Percentiles rank a stretch among this genome's conserved stretches.
Conservation (phyloP, 2,797 vertebrate genomes). For the Cichlasoma orientale region DNA sequence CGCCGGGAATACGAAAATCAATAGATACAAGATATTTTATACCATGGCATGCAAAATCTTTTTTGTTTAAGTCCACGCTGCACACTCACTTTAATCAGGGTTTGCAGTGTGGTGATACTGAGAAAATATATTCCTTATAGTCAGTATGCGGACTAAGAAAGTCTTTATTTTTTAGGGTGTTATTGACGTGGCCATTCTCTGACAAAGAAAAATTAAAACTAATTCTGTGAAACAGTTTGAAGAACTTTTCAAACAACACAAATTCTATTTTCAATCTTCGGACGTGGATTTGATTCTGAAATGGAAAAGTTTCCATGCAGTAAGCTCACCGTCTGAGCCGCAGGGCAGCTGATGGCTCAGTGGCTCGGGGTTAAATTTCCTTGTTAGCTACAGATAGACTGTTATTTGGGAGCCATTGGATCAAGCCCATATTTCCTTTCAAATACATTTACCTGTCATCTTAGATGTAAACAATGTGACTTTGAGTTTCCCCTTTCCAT, state of each 20-base stretch:
- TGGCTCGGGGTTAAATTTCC: constrained; percentile 37
- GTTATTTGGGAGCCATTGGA: constrained; percentile 60
- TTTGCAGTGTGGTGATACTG: background rate
- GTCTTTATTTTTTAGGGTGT: background rate
- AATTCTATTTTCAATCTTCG: background rate
- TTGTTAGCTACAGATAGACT: constrained; percentile 61
- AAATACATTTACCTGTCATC: constrained; percentile 80
- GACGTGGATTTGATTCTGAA: constrained; percentile 24
- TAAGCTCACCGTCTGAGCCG: constrained; percentile 25
- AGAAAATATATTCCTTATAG: background rate
- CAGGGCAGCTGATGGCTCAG: constrained; percentile 32
- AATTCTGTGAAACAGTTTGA: background rate
- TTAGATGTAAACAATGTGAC: constrained; percentile 81
- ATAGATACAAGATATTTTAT: background rate
- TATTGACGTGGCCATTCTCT: background rate
- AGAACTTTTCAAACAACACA: background rate
- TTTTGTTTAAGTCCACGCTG: background rate
- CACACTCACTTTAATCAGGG: background rate
- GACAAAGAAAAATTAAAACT: background rate
- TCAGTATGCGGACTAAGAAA: background rate
- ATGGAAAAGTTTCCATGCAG: constrained; percentile 3
- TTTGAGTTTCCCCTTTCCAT: constrained; percentile 78
- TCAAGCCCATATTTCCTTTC: constrained; percentile 74
- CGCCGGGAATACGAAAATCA: background rate
- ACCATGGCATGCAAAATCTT: background rate